A percentile compares a stretch with the other conserved stretches of the same genome.
phyloP scores from a whole-genome alignment of 2,113 vertebrate genomes.

The cat (Felis catus) region DNA sequence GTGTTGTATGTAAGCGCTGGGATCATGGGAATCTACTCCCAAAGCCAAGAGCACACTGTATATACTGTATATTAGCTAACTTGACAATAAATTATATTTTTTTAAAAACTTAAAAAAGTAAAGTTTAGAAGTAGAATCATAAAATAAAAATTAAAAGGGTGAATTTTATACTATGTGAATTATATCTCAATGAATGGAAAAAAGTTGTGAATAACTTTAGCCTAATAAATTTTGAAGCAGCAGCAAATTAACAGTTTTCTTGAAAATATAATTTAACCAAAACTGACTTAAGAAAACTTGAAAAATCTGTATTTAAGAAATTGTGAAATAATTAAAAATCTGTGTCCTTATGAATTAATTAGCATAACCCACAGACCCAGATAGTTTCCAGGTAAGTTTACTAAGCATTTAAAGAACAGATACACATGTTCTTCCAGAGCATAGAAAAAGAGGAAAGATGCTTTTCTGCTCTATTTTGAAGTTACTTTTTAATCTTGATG shows the following conservation, averaged over 20 bases:
- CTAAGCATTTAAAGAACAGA: conserved; percentile 14
- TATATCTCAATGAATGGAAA: neutral
- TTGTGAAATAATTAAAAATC: neutral
- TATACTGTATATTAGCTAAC: too few relatives aligned
- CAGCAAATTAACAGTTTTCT: neutral
- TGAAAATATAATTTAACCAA: conserved; percentile 14
- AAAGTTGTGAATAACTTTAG: conserved; percentile 6
- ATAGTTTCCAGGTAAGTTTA: conserved; percentile 34
- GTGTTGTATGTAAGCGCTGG: too few relatives aligned
- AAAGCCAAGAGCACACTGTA: too few relatives aligned
- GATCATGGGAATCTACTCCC: too few relatives aligned
- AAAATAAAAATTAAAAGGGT: neutral
- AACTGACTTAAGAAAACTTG: neutral
- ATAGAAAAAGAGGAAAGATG: conserved; percentile 7
- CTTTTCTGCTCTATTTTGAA: conserved; percentile 4
- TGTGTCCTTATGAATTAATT: neutral
- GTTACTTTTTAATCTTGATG: conserved; percentile 20
- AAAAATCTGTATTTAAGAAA: conserved; percentile 42
- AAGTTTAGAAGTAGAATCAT: too few relatives aligned
- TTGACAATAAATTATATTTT: too few relatives aligned
- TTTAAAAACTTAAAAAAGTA: too few relatives aligned
- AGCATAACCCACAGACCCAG: neutral
- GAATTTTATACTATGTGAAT: neutral
- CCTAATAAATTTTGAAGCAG: neutral
- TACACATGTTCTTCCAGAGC: conserved; percentile 7